Percentiles rank a stretch among this genome's conserved stretches.
These are phyloP conservation scores for Miichthys miiuy DNA, from an alignment of 2,797 vertebrate species.

Conservation along the genomic window DNA sequence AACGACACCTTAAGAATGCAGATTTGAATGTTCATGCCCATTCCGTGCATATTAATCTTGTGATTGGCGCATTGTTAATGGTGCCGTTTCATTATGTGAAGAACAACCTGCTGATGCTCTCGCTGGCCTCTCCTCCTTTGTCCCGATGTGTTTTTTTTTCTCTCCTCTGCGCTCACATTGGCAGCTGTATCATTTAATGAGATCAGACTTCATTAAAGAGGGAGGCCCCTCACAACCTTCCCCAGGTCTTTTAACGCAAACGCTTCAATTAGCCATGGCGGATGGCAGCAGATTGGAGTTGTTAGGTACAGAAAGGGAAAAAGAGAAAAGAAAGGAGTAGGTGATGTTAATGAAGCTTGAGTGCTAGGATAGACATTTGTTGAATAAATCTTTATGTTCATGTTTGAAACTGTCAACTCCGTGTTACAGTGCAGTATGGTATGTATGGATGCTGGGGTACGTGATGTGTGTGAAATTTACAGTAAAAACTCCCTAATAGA, in stretches of 20 bases:
- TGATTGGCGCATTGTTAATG: constrained; percentile 50
- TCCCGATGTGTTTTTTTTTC: constrained; percentile 51
- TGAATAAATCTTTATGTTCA: constrained; percentile 16
- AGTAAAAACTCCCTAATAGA: constrained; percentile 24
- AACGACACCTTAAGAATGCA: constrained; percentile 16
- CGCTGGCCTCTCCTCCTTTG: constrained; percentile 66
- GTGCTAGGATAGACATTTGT: constrained; percentile 30
- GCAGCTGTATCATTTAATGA: constrained; percentile 91
- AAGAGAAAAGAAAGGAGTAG: constrained; percentile 16
- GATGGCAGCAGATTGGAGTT: constrained; percentile 52
- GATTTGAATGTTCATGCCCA: constrained; percentile 9
- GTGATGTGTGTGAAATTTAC: constrained; percentile 6
- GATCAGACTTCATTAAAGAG: constrained; percentile 88
- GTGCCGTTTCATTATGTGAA: constrained; percentile 56
- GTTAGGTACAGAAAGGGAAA: constrained; percentile 31
- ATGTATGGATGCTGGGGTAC: not conserved
- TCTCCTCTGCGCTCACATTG: constrained; percentile 34
- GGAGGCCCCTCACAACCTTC: constrained; percentile 74
- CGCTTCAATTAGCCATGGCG: constrained; percentile 76
- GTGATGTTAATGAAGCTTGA: constrained; percentile 44
- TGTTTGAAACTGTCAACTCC: not conserved
- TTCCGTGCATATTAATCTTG: constrained; percentile 35
- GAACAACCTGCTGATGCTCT: constrained; percentile 59
- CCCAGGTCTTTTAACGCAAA: constrained; percentile 79
- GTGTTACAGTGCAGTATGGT: not conserved